Evolutionary conservation across 1,140 invertebrate species (phyloP).

Genomic region (Oncopeltus fasciatus): DNA sequence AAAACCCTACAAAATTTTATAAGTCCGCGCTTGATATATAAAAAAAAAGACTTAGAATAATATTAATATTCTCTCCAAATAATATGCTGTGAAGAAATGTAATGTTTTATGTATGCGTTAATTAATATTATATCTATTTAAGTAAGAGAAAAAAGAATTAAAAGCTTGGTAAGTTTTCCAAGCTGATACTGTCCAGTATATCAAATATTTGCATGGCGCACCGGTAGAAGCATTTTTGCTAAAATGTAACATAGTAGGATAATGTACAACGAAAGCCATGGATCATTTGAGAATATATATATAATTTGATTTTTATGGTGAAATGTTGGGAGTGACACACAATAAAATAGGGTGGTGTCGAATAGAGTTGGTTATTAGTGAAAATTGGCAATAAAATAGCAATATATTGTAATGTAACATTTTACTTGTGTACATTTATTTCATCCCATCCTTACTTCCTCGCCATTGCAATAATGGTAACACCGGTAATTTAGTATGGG

Average conservation of each 20-base stretch:
- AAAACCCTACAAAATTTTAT: neutral
- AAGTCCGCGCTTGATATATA: neutral
- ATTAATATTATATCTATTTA: neutral
- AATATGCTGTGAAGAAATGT: slow-evolving; percentile 6
- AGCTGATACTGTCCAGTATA: neutral
- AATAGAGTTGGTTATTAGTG: slow-evolving; percentile 13
- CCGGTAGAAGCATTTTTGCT: neutral
- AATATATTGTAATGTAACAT: slow-evolving; percentile 20
- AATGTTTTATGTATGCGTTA: neutral
- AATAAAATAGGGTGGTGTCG: neutral
- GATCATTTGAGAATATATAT: slow-evolving; percentile 5
- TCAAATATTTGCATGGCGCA: neutral
- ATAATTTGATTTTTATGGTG: neutral
- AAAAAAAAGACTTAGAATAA: neutral
- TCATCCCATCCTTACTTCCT: neutral
- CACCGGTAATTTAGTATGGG: no score
- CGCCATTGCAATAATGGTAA: no score
- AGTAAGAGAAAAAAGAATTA: neutral
- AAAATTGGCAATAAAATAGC: slow-evolving; percentile 21
- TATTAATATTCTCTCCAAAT: slow-evolving; percentile 1
- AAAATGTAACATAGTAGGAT: neutral
- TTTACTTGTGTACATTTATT: slow-evolving; percentile 9
- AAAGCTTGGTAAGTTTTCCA: neutral
- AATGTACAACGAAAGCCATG: slow-evolving; percentile 8
- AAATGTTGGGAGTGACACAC: neutral